A percentile compares a stretch with the other conserved stretches of the same genome.
Evolutionary conservation across 2,888 invertebrate genomes (phyloP).

Genomic region (Drosophila infuscata): DNA sequence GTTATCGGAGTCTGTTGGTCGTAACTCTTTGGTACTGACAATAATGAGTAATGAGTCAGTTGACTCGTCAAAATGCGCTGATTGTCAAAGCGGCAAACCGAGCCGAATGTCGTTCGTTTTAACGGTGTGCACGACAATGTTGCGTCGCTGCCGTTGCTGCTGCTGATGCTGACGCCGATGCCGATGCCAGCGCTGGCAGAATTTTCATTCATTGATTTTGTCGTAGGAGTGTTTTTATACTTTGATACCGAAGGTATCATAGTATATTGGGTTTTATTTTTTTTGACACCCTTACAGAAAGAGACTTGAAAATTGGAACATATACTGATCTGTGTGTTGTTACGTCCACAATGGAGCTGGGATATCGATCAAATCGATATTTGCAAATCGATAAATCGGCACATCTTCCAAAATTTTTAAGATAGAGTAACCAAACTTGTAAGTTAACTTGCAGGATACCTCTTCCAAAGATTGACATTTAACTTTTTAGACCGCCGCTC

Average conservation of each 20-base stretch:
- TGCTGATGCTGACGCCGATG: background rate
- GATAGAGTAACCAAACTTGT: no score
- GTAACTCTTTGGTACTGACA: constrained; percentile 21
- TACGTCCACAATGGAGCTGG: no score
- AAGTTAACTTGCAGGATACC: no score
- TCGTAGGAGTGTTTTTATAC: constrained; percentile 3
- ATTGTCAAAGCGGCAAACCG: constrained; percentile 26
- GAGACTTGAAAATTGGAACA: no score
- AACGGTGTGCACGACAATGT: constrained; percentile 48
- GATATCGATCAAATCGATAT: no score
- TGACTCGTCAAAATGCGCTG: constrained; percentile 53
- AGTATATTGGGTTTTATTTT: background rate
- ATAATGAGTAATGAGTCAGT: constrained; percentile 57
- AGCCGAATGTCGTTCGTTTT: constrained; percentile 44
- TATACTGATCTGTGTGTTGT: no score
- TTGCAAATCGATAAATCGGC: no score
- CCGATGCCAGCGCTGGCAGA: constrained; percentile 23
- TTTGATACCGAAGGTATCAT: background rate
- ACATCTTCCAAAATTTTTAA: no score
- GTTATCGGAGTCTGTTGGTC: constrained; percentile 7
- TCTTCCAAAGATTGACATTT: no score
- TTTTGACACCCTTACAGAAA: no score
- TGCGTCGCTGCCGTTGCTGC: constrained; percentile 18
- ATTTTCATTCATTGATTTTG: constrained; percentile 59
- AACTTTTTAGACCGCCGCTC: no score